Conservation (phyloP, 1,140 invertebrate species). For the Brachionus manjavacas region DNA sequence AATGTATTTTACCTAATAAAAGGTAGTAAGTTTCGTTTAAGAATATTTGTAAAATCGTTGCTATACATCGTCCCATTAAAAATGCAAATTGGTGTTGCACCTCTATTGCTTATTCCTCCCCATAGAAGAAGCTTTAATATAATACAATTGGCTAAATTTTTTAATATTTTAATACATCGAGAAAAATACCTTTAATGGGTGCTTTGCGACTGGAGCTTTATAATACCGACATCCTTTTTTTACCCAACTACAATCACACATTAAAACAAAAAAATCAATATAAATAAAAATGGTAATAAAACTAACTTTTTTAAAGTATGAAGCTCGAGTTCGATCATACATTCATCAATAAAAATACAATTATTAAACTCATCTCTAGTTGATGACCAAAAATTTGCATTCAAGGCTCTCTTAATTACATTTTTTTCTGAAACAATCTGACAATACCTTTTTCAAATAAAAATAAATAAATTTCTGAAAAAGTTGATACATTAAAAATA, state of each 20-base stretch:
- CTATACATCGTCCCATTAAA: neutral
- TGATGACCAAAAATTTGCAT: neutral
- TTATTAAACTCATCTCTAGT: neutral
- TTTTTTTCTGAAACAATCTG: neutral
- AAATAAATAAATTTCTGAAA: neutral
- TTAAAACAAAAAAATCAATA: no score
- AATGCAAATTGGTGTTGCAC: neutral
- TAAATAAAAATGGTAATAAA: neutral
- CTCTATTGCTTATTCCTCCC: neutral
- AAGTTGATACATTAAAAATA: neutral
- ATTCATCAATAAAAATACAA: conserved; percentile 8
- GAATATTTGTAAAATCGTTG: conserved; percentile 12
- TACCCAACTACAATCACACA: neutral
- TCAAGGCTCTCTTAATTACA: neutral
- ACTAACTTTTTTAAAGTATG: neutral
- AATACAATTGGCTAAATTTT: no score
- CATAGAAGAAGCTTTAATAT: neutral
- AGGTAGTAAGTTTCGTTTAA: neutral
- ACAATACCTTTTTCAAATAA: neutral
- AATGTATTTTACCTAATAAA: neutral
- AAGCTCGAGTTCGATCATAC: neutral
- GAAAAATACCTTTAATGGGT: neutral
- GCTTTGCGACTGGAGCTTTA: conserved; percentile 11
- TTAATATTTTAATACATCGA: neutral
- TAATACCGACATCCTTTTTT: neutral